Evolutionary conservation across 2,888 invertebrate species (phyloP).

Genomic region (Terebella lapidaria): DNA sequence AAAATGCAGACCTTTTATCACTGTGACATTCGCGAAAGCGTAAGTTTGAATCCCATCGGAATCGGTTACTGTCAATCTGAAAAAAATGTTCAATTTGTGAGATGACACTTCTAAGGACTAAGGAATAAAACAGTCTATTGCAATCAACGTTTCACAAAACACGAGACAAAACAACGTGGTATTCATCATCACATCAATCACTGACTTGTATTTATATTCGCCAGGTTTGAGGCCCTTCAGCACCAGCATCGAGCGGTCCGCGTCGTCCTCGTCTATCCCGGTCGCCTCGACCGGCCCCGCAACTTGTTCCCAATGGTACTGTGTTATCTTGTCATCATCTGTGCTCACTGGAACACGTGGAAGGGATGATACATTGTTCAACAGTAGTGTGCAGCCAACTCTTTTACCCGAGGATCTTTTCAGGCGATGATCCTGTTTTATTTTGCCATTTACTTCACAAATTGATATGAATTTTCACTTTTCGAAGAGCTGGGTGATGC

Average conservation of each 20-base stretch:
- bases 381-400: no score
- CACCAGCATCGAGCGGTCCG: slow-evolving; percentile 73
- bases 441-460: no score
- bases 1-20: slow-evolving; percentile 63
- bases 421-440: no score
- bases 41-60: slow-evolving; percentile 81
- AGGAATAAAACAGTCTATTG: no score
- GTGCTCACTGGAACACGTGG: slow-evolving; percentile 17
- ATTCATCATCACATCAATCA: background rate
- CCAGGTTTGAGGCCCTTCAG: slow-evolving; percentile 82
- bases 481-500: no score
- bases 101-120: background rate
- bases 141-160: background rate
- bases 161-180: no score
- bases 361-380: no score
- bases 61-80: slow-evolving; percentile 79
- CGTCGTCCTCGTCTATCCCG: slow-evolving; percentile 62
- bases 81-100: slow-evolving; percentile 6
- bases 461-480: no score
- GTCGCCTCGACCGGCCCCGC: slow-evolving; percentile 64
- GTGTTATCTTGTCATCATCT: slow-evolving; percentile 73
- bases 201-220: slow-evolving; percentile 52
- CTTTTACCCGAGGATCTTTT: no score
- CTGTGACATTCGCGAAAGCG: slow-evolving; percentile 81
- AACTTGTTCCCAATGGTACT: slow-evolving; percentile 88